Evolutionary conservation across 2,113 vertebrate genomes (phyloP).

Genomic region (Alouatta palliata): DNA sequence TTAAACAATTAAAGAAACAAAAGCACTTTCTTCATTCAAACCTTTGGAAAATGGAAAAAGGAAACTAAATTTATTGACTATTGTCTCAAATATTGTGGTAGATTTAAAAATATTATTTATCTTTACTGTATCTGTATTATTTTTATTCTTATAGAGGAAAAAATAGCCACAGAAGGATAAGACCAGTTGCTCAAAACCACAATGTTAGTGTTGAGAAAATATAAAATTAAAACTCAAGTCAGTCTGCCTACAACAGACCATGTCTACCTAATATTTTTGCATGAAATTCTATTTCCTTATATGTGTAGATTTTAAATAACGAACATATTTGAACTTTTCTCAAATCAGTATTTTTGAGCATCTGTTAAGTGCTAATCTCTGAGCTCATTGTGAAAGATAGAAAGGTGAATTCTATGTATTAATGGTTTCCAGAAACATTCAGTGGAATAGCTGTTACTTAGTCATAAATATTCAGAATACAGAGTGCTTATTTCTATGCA

Average conservation of each 20-base stretch:
- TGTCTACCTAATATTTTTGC: neutral
- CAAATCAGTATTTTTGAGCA: neutral
- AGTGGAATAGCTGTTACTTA: neutral
- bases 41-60: neutral
- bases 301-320: neutral
- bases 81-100: neutral
- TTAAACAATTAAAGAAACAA: constrained; percentile 52
- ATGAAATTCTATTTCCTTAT: neutral
- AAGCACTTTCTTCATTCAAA: neutral
- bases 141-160: neutral
- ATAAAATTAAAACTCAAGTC: neutral
- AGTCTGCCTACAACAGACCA: neutral
- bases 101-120: neutral
- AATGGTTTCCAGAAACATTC: neutral
- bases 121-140: neutral
- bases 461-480: neutral
- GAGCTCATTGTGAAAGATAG: neutral
- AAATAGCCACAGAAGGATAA: neutral
- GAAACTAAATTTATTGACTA: neutral
- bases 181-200: neutral
- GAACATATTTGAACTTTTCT: neutral
- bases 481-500: neutral
- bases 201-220: neutral
- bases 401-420: neutral
- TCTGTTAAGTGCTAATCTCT: neutral